phyloP scores from a whole-genome alignment of 2,888 invertebrate genomes.

The Oasisia sp. region DNA sequence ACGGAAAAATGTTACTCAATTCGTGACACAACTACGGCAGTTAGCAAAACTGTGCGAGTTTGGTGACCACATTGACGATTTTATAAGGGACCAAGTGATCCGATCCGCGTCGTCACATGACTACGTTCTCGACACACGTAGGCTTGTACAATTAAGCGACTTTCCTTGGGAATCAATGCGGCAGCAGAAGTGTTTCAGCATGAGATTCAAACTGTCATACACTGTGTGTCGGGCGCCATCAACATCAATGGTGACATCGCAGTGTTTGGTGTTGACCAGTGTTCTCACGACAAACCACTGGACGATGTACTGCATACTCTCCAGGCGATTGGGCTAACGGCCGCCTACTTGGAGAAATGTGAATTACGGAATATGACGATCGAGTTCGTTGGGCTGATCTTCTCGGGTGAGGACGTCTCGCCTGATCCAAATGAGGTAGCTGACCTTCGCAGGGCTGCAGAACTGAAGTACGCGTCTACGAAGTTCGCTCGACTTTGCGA shows the following conservation, averaged over 20 bases:
- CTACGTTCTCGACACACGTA: conserved; percentile 40
- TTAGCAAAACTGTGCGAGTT: background rate
- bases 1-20: background rate
- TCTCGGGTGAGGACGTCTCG: conserved; percentile 28
- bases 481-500: conserved; percentile 37
- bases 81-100: background rate
- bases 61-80: background rate
- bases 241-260: conserved; percentile 35
- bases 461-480: conserved; percentile 41
- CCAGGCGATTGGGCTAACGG: conserved; percentile 29
- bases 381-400: conserved; percentile 23
- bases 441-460: conserved; percentile 39
- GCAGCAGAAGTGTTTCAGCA: conserved; percentile 35
- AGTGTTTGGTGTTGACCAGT: conserved; percentile 27
- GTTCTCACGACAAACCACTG: conserved; percentile 28
- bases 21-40: background rate
- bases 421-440: conserved; percentile 43
- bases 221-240: conserved; percentile 27
- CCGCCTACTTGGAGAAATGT: conserved; percentile 34
- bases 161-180: conserved; percentile 35
- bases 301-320: background rate
- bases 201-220: conserved; percentile 26
- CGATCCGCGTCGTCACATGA: conserved; percentile 38
- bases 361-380: conserved; percentile 22
- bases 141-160: conserved; percentile 38